phyloP scores from a whole-genome alignment of 1,140 invertebrate genomes.

The Lepeophtheirus salmonis region DNA sequence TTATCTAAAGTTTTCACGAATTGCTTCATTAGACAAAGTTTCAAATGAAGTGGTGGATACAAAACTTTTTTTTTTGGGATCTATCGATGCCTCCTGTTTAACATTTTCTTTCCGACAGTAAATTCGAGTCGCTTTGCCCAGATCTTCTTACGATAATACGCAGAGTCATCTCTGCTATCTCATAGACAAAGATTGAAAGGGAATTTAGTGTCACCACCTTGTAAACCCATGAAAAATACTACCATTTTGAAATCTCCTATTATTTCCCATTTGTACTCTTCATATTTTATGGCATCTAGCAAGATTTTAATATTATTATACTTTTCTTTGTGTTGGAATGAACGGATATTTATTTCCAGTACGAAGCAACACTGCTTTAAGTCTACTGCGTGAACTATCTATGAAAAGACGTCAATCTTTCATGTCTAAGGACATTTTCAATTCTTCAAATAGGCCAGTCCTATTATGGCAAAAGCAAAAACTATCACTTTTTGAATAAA shows the following conservation, averaged over 20 bases:
- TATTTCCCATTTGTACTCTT: constrained; percentile 18
- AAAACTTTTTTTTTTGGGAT: neutral
- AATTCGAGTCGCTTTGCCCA: constrained; percentile 12
- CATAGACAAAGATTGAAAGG: constrained; percentile 20
- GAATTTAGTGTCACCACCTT: constrained; percentile 29
- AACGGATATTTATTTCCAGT: constrained; percentile 14
- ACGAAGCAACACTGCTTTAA: constrained; percentile 17
- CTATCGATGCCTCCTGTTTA: constrained; percentile 21
- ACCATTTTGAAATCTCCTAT: constrained; percentile 19
- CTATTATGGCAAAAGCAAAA: neutral
- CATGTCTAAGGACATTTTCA: neutral
- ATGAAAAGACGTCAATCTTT: constrained; percentile 13
- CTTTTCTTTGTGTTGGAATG: constrained; percentile 16
- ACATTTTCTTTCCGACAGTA: constrained; percentile 23
- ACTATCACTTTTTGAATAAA: too few relatives aligned
- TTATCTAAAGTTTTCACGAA: constrained; percentile 26
- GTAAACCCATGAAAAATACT: constrained; percentile 26
- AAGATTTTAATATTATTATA: neutral
- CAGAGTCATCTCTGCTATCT: constrained; percentile 16
- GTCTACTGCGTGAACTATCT: constrained; percentile 2
- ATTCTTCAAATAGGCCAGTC: neutral
- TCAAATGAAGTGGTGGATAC: constrained; percentile 26
- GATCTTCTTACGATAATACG: constrained; percentile 19
- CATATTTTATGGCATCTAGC: constrained; percentile 19
- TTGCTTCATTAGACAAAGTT: constrained; percentile 27